Evolutionary conservation across 2,113 vertebrate species (phyloP), one percentile per base, ranked within the genome.

Genomic region (Corvus cornix): DNA sequence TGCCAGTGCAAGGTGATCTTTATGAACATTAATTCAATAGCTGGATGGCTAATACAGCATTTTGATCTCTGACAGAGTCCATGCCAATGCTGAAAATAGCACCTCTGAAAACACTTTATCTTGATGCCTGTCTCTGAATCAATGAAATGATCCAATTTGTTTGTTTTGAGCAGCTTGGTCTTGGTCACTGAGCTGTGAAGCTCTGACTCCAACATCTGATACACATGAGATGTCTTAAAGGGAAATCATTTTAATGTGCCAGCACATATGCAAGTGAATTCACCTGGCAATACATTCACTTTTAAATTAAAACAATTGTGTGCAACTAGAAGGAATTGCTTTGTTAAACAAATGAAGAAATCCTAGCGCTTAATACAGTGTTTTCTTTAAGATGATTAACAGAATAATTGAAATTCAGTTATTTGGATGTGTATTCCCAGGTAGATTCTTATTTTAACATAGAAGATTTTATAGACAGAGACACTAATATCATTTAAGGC

Each of bases 51-150:
- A 91, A 51, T 52, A 44, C 3, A 23, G 13, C 28, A 22, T 89
- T 87, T 87, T 85, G 41, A 19, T 91, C 24, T 87, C 81, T 89
- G 79, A 94, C 31, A 93, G 59, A 84, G 31, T 51, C 63, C 56
- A 84, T 3, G 41, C 84, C 92, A 93, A 62, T 95, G 80, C 81
- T 97, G 92, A 90, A 97, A 96, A 82, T 48, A 96, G 75, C 66
- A 87, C 76, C 69, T 69, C 55, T 72, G 48, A 96, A 96, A 97
- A 94, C 82, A 82, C 2, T 7, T 91, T 95, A 55, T 81, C 59
- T 79, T 82, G 60, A 46, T 35, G n/a, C 48, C 73, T 44, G 75
- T 77, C 53, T 46, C 56, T 73, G 92, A 93, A 96, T 87, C 87
- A 82, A 66, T 75, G 28, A 67, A 80, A 51, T 55, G 86, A 96